Evolutionary conservation across 1,140 invertebrate genomes (phyloP), one percentile per base, ranked within the genome.

Genomic region (Meloidogyne floridensis): DNA sequence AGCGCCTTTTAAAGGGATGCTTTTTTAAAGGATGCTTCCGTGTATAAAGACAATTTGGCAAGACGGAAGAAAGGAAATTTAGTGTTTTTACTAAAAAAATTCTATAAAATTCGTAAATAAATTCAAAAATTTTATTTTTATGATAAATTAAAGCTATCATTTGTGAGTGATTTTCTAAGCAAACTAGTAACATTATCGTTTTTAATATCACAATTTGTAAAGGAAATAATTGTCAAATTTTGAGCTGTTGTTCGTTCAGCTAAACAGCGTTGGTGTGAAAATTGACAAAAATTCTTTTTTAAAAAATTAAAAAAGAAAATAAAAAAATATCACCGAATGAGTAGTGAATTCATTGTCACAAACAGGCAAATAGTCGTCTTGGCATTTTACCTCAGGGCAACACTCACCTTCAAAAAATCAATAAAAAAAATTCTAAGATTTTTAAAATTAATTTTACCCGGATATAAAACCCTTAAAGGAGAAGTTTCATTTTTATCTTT

Each of bases 241-340:
- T 79, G 70, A 18, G 72, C 73, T 13, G 72, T 75, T 54, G 54
- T 80, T 65, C 80, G 69, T 65, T 83, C 82, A 69, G 81, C 65
- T 8, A 87, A 53, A 79, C 87, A 88, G 74, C 85, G 72, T 53
- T 85, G 73, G 32, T 82, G 65, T 11, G 82, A 82, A 77, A 88
- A 88, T 65, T 84, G 72, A 76, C 87, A 88, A n/a, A 88, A 54
- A 81, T 88, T 88, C 85, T 87, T 32, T 32, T 32, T 32, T 69
- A 42, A 83, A 83, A 47, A 8, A 11, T 77, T 15, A 69, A 13
- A 77, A 77, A 77, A 15, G 11, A 13, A 15, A 51, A n/a, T 76
- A 32, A 51, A 78, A 20, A 54, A 70, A 20, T 32, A 32, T 32
- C 32, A 79, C 65, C 42, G 11, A 18, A 18, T 71, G 84, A 51